These are phyloP conservation scores for Chelidonichthys spinosus DNA, from an alignment of 2,797 vertebrate genomes.

Conservation along the genomic window DNA sequence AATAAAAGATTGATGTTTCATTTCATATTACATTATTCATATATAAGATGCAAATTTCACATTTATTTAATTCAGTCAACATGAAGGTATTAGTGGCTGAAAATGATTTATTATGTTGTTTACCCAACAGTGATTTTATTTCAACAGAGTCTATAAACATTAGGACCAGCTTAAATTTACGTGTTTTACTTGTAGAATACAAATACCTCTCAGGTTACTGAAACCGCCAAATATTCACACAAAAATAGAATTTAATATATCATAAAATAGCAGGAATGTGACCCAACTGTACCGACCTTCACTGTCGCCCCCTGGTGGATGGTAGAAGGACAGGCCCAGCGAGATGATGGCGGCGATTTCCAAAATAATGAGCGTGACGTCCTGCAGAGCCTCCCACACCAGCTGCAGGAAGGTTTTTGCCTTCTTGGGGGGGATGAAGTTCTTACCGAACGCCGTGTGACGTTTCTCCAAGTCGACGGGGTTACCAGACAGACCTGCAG, in stretches of 20 bases:
- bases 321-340: constrained; percentile 94
- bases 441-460: constrained; percentile 89
- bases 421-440: constrained; percentile 97
- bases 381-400: constrained; percentile 98
- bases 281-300: constrained; percentile 83
- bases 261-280: too few relatives aligned
- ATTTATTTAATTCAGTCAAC: not conserved
- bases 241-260: not conserved
- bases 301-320: constrained; percentile 88
- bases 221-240: not conserved
- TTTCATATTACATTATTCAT: not conserved
- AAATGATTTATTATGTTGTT: not conserved
- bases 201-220: not conserved
- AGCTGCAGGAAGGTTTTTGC: constrained; percentile 96
- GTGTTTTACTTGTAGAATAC: not conserved
- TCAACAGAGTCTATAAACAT: not conserved
- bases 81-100: not conserved
- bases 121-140: not conserved
- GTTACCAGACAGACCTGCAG: constrained; percentile 92
- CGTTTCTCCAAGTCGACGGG: constrained; percentile 93
- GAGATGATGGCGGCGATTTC: constrained; percentile 98
- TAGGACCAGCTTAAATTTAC: not conserved
- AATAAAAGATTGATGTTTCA: too few relatives aligned
- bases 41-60: not conserved
- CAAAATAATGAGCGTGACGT: constrained; percentile 97